These are phyloP conservation scores for Neosilurus hyrtlii DNA, from an alignment of 2,797 vertebrate species.

Conservation along the genomic window DNA sequence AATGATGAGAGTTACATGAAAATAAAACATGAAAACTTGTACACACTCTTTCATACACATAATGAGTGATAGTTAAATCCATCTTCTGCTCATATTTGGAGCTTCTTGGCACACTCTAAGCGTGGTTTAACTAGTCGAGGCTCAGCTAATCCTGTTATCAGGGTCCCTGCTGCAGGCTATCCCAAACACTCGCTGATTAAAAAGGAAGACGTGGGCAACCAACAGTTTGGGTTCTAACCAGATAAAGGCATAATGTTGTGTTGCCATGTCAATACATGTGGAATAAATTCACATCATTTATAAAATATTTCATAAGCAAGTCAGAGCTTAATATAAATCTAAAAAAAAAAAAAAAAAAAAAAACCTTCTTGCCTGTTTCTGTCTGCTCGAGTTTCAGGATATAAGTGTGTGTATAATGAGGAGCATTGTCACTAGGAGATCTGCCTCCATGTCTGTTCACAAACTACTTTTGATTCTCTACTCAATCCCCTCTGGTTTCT, in stretches of 20 bases:
- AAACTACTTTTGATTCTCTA: constrained; percentile 68
- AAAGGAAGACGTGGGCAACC: constrained; percentile 78
- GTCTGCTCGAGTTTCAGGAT: constrained; percentile 30
- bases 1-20: constrained; percentile 57
- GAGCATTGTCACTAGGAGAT: constrained; percentile 65
- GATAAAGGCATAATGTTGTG: constrained; percentile 79
- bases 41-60: constrained; percentile 54
- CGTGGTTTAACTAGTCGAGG: constrained; percentile 79
- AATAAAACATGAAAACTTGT: constrained; percentile 49
- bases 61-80: constrained; percentile 68
- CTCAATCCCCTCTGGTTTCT: constrained; percentile 46
- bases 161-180: constrained; percentile 82
- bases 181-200: constrained; percentile 80
- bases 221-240: constrained; percentile 78
- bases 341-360: constrained; percentile 50
- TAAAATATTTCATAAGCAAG: constrained; percentile 80
- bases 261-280: constrained; percentile 77
- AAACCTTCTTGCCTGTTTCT: constrained; percentile 52
- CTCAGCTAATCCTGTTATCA: constrained; percentile 83
- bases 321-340: constrained; percentile 82
- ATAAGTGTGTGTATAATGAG: constrained; percentile 36
- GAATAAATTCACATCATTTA: constrained; percentile 81
- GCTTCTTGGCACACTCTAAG: constrained; percentile 76
- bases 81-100: constrained; percentile 72
- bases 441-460: constrained; percentile 70